A percentile compares a stretch with the other conserved stretches of the same genome.
Evolutionary conservation across 2,113 vertebrate species (phyloP).

Genomic region (Sylvilagus bachmani): DNA sequence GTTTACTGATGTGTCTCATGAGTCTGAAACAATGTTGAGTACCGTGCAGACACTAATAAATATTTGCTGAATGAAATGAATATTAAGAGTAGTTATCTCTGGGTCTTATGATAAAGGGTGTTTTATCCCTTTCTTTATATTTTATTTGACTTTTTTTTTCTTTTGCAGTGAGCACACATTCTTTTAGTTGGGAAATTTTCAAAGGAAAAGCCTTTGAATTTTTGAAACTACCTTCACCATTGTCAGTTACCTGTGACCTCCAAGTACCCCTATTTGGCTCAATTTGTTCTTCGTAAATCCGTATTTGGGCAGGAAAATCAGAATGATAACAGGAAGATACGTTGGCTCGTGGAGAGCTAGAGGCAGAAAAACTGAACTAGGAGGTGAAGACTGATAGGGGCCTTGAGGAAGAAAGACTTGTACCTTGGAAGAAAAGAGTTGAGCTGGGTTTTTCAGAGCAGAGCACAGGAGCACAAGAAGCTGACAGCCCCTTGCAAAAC

Average conservation of each 20-base stretch:
- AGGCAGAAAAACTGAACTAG: slow-evolving; percentile 53
- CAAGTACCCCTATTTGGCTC: slow-evolving; percentile 46
- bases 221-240: slow-evolving; percentile 51
- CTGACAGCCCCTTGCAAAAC: slow-evolving; percentile 4
- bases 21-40: slow-evolving; percentile 25
- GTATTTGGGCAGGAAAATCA: slow-evolving; percentile 59
- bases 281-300: slow-evolving; percentile 30
- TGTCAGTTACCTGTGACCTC: slow-evolving; percentile 25
- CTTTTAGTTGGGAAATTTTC: slow-evolving; percentile 48
- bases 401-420: slow-evolving; percentile 20
- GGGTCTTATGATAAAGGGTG: neutral
- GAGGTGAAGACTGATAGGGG: slow-evolving; percentile 14
- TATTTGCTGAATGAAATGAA: slow-evolving; percentile 35
- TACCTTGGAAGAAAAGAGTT: slow-evolving; percentile 8
- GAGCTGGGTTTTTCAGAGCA: slow-evolving; percentile 47
- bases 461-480: neutral
- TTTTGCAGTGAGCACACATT: slow-evolving; percentile 11
- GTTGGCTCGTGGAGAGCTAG: slow-evolving; percentile 20
- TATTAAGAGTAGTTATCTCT: slow-evolving; percentile 1
- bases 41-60: neutral
- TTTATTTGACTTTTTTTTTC: neutral
- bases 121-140: slow-evolving; percentile 41
- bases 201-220: slow-evolving; percentile 53
- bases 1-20: neutral
- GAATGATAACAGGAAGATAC: slow-evolving; percentile 35